Evolutionary conservation across 1,140 invertebrate species (phyloP).

Genomic region (Drosophila parvula): DNA sequence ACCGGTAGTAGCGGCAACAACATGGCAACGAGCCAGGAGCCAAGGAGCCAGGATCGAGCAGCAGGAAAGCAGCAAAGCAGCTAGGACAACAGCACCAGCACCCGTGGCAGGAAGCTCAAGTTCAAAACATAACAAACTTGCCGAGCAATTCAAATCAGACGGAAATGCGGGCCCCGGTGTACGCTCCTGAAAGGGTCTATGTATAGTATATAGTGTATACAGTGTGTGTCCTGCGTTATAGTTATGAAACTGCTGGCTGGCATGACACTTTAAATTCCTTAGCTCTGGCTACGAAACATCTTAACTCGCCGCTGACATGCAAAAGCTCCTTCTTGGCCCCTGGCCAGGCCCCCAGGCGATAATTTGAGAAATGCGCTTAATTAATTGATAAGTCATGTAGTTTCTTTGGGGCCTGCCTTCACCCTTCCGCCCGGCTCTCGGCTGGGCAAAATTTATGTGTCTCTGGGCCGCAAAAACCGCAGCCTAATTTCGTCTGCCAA

Average conservation of each 20-base stretch:
- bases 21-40: slow-evolving; percentile 16
- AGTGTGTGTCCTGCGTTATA: slow-evolving; percentile 5
- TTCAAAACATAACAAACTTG: slow-evolving; percentile 81
- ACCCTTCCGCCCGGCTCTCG: slow-evolving; percentile 4
- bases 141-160: slow-evolving; percentile 77
- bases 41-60: slow-evolving; percentile 20
- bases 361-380: slow-evolving; percentile 78
- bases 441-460: slow-evolving; percentile 61
- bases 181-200: slow-evolving; percentile 36
- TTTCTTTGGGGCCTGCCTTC: slow-evolving; percentile 25
- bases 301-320: slow-evolving; percentile 68
- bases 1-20: slow-evolving; percentile 48
- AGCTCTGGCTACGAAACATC: slow-evolving; percentile 20
- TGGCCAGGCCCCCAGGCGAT: slow-evolving; percentile 51
- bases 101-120: slow-evolving; percentile 76
- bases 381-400: slow-evolving; percentile 76
- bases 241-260: slow-evolving; percentile 63
- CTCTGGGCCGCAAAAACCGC: slow-evolving; percentile 58
- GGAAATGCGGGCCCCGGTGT: slow-evolving; percentile 67
- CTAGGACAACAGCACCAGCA: slow-evolving; percentile 36
- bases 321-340: slow-evolving; percentile 28
- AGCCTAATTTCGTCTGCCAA: slow-evolving; percentile 61
- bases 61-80: slow-evolving; percentile 7
- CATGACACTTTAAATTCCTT: slow-evolving; percentile 59
- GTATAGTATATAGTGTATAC: slow-evolving; percentile 5